Evolutionary conservation across 2,113 vertebrate species (phyloP).

Genomic region (Barbus barbus): DNA sequence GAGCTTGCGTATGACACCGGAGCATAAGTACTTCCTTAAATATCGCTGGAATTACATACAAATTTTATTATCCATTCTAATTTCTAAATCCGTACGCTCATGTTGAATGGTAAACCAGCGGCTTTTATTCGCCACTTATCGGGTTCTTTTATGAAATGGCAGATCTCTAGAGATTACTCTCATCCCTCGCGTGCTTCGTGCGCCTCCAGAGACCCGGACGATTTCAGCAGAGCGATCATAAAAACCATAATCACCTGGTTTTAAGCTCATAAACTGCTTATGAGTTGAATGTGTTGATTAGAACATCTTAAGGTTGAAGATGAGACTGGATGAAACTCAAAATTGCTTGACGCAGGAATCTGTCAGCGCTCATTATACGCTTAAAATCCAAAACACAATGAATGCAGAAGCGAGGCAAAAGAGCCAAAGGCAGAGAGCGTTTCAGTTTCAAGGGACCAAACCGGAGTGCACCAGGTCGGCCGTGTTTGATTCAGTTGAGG

Average conservation of each 20-base stretch:
- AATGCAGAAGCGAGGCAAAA: conserved; percentile 46
- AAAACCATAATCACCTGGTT: conserved; percentile 79
- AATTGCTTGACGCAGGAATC: conserved; percentile 81
- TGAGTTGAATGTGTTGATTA: conserved; percentile 85
- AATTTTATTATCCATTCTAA: conserved; percentile 10
- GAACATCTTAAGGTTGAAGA: conserved; percentile 85
- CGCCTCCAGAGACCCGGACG: conserved; percentile 66
- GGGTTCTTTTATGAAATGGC: conserved; percentile 37
- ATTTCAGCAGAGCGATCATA: conserved; percentile 69
- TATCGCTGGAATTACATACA: background rate
- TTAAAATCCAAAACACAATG: conserved; percentile 63
- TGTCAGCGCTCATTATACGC: conserved; percentile 77
- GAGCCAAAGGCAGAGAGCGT: conserved; percentile 43
- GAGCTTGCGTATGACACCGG: background rate
- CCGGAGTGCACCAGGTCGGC: conserved; percentile 5
- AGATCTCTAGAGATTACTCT: conserved; percentile 48
- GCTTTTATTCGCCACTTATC: conserved; percentile 3
- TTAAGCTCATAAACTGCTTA: conserved; percentile 92
- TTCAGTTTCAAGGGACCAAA: conserved; percentile 11
- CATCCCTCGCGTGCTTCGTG: conserved; percentile 33
- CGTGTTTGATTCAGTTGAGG: conserved; percentile 22
- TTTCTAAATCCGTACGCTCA: background rate
- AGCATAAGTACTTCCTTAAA: conserved; percentile 3
- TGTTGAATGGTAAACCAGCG: background rate
- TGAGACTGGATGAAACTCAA: conserved; percentile 82